phyloP scores from a whole-genome alignment of 1,140 invertebrate species.

The Drosophila mauritiana region DNA sequence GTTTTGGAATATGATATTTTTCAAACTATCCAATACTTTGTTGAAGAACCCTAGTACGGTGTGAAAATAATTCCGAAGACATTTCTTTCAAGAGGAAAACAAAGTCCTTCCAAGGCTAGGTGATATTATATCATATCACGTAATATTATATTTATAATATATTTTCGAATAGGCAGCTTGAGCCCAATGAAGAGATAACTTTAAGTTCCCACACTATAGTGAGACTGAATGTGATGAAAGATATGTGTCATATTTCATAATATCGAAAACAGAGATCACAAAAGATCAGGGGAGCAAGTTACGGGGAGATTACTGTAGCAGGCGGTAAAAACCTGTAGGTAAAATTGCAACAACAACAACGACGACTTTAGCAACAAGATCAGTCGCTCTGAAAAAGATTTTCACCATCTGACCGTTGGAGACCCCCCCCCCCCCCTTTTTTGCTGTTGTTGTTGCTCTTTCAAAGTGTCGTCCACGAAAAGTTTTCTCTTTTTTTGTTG shows the following conservation, averaged over 20 bases:
- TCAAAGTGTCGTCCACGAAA: slow-evolving; percentile 71
- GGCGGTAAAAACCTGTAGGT: slow-evolving; percentile 12
- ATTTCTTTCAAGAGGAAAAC: no score
- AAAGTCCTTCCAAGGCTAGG: no score
- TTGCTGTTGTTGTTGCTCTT: slow-evolving; percentile 32
- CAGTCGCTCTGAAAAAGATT: slow-evolving; percentile 31
- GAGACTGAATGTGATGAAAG: not conserved
- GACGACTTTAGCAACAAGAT: slow-evolving; percentile 27
- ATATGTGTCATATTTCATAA: slow-evolving; percentile 6
- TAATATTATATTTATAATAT: not conserved
- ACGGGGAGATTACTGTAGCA: slow-evolving; percentile 1
- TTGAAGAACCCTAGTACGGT: no score
- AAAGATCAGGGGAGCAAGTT: not conserved
- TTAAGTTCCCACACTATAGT: not conserved
- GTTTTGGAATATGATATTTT: no score
- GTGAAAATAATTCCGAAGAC: no score
- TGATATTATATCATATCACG: no score
- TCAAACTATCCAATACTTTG: no score
- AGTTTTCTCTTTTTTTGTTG: slow-evolving; percentile 71
- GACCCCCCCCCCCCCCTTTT: slow-evolving; percentile 31
- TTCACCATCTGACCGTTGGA: slow-evolving; percentile 49
- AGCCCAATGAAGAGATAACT: no score
- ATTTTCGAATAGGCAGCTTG: no score
- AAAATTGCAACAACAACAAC: slow-evolving; percentile 24
- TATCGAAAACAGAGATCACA: slow-evolving; percentile 1